Base-by-base conservation (phyloP, 2,113 vertebrate species). In the Plotosus lineatus region DNA sequence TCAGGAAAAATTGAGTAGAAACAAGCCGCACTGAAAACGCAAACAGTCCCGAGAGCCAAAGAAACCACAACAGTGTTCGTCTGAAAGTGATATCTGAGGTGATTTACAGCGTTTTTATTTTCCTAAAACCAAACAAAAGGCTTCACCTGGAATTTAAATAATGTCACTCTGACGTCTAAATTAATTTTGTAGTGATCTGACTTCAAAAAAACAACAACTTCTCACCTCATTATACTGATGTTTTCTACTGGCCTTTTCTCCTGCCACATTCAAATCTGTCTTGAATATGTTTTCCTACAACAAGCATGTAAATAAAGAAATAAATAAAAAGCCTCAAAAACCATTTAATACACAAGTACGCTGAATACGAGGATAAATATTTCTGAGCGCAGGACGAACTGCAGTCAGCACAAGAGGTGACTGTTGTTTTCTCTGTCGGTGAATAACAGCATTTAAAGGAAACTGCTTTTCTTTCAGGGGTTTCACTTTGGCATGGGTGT, bases 361-460 rank as follows among this genome's bases (percentile, higher is more conserved):
- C n/a, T 55, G 2, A 9, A 7, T 55, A 12, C 21, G 36, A 36
- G 60, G 3, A 15, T 33, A 63, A 63, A 19, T 63, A 19, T 63
- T 6, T 63, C 26, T 12, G 19, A 38, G 3, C 11, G 8, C 7
- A 9, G 19, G 60, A 38, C 21, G 60, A 63, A 15, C 15, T 2
- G n/a, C n/a, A n/a, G n/a, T n/a, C n/a, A n/a, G n/a, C n/a, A 1
- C 12, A 9, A 1, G 10, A 42, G 38, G 36, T 0, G 3, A 12
- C 1, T 26, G 38, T 68, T 14, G 7, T 4, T 68, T 68, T 5
- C 38, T 42, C 19, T 44, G 38, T 68, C 19, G 38, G 10, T 26
- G 65, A 68, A 68, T 11, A 26, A 42, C 11, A 36, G 19, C 4
- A n/a, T 66, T 42, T 42, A 23, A 66, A 66, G 63, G 17, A 10